Percentiles rank a stretch among this genome's conserved stretches.
These are phyloP conservation scores for Drepana arcuata DNA, from an alignment of 1,140 invertebrate genomes.

Conservation along the genomic window DNA sequence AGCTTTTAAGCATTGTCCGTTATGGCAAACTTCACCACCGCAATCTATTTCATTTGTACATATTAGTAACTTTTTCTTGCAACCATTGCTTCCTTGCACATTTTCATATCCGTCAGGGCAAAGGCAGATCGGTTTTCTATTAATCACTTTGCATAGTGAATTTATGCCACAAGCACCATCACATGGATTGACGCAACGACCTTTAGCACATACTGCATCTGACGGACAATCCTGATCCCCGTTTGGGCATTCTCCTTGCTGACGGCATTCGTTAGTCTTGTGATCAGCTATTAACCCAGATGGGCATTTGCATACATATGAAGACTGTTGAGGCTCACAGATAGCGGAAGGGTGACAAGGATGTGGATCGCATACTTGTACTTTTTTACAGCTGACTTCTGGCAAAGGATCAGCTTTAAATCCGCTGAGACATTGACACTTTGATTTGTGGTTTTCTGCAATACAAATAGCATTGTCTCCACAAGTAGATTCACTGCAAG, in stretches of 20 bases:
- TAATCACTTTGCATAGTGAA: conserved; percentile 81
- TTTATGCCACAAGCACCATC: conserved; percentile 83
- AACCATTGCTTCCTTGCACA: conserved; percentile 78
- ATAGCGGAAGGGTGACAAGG: conserved; percentile 87
- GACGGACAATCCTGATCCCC: conserved; percentile 83
- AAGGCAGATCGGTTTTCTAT: conserved; percentile 81
- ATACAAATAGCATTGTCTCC: conserved; percentile 91
- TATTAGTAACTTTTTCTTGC: conserved; percentile 76
- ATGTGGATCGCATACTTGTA: conserved; percentile 81
- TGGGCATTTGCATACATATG: conserved; percentile 84
- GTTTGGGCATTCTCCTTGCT: conserved; percentile 79
- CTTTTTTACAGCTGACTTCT: conserved; percentile 82
- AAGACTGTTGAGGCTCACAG: conserved; percentile 78
- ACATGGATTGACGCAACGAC: conserved; percentile 84
- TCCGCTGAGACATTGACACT: conserved; percentile 88
- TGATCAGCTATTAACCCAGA: conserved; percentile 83
- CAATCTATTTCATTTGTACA: conserved; percentile 86
- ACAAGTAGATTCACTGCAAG: conserved; percentile 86
- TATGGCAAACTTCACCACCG: conserved; percentile 81
- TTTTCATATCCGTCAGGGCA: conserved; percentile 82
- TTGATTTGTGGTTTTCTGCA: conserved; percentile 84
- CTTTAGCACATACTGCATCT: conserved; percentile 80
- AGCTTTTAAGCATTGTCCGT: conserved; percentile 87
- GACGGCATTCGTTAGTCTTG: conserved; percentile 79
- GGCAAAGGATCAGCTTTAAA: conserved; percentile 84